Percentiles rank a stretch among this genome's conserved stretches.
Conservation (phyloP, 2,888 invertebrate species). For the Dendrolimus pini region DNA sequence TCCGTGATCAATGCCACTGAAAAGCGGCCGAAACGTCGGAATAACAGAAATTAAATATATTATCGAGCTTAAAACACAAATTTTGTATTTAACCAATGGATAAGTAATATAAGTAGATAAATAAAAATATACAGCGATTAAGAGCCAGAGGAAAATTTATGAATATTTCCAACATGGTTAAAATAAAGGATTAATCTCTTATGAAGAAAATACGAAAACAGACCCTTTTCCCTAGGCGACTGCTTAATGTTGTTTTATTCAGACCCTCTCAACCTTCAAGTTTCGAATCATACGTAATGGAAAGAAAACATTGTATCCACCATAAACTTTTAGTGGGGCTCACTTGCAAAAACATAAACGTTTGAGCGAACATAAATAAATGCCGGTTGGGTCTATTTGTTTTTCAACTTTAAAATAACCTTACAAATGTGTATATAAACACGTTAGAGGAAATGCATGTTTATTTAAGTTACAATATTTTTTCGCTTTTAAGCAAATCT, state of each 20-base stretch:
- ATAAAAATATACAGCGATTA: too few relatives aligned
- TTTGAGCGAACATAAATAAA: conserved; percentile 5
- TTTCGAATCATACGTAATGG: conserved; percentile 48
- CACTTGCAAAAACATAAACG: conserved; percentile 18
- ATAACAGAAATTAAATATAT: too few relatives aligned
- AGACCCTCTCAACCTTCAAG: conserved; percentile 26
- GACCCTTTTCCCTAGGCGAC: conserved; percentile 17
- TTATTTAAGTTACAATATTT: too few relatives aligned
- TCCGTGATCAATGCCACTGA: too few relatives aligned
- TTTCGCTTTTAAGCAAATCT: too few relatives aligned
- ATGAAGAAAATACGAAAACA: conserved; percentile 28
- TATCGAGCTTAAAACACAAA: too few relatives aligned
- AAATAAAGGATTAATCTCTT: conserved; percentile 19
- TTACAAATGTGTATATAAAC: background rate
- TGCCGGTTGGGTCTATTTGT: background rate
- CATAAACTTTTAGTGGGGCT: conserved; percentile 31
- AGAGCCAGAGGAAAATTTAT: too few relatives aligned
- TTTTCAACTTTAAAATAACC: background rate
- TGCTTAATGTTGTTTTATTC: conserved; percentile 39
- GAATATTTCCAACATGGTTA: conserved; percentile 17
- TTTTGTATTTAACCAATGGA: too few relatives aligned
- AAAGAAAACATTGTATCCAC: conserved; percentile 44
- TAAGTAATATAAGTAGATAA: too few relatives aligned
- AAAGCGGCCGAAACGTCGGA: too few relatives aligned
- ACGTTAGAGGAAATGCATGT: too few relatives aligned